Conservation (phyloP, 2,888 invertebrate genomes). For the Hirtodrosophila confusa region DNA sequence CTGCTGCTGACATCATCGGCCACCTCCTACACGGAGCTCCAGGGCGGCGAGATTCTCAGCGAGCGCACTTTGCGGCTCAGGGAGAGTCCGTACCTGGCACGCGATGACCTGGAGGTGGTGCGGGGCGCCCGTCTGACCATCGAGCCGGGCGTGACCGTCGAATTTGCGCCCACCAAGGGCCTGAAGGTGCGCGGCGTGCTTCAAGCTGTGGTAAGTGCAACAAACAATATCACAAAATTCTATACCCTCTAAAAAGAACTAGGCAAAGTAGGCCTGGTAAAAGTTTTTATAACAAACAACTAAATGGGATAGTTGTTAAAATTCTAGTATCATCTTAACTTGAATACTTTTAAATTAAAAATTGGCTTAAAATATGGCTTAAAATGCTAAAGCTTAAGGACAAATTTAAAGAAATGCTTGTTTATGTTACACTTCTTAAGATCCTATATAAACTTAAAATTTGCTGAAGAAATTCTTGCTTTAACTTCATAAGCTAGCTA, state of each 20-base stretch:
- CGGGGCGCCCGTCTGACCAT: conserved; percentile 91
- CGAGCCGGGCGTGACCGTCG: conserved; percentile 94
- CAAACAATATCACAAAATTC: conserved; percentile 16
- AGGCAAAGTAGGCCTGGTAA: no score
- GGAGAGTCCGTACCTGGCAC: conserved; percentile 90
- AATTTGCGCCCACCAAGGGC: conserved; percentile 96
- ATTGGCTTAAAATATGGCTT: no score
- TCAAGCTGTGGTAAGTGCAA: conserved; percentile 92
- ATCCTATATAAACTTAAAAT: no score
- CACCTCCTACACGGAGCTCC: conserved; percentile 78
- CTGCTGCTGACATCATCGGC: conserved; percentile 63
- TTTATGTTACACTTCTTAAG: no score
- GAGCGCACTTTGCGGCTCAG: conserved; percentile 81
- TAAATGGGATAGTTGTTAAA: no score
- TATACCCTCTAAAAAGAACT: conserved; percentile 8
- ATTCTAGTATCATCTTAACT: no score
- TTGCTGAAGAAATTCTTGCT: no score
- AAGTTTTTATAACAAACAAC: no score
- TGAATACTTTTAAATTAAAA: no score
- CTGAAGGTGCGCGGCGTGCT: conserved; percentile 96
- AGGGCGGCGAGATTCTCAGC: conserved; percentile 82
- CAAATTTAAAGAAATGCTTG: no score
- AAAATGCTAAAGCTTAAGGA: no score
- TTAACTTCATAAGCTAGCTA: no score
- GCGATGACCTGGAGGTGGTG: conserved; percentile 92